phyloP scores from a whole-genome alignment of 1,140 invertebrate genomes.

The Triops longicaudatus region DNA sequence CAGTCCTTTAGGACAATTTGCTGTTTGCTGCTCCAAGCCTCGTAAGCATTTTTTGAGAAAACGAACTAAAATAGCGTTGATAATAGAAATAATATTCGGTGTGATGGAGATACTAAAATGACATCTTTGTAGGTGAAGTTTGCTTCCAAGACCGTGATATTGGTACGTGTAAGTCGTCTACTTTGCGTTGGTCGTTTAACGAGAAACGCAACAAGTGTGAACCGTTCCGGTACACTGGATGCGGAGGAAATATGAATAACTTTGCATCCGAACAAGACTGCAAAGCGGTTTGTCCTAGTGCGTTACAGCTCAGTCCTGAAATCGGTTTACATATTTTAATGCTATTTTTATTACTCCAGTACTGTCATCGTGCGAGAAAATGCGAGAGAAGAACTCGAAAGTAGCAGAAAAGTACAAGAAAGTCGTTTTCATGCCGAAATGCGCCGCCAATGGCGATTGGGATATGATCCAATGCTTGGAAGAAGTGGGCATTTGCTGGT shows the following conservation, averaged over 20 bases:
- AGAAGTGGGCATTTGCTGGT: conserved; percentile 73
- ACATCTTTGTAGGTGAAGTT: conserved; percentile 53
- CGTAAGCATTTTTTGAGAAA: conserved; percentile 46
- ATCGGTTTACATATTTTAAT: not conserved
- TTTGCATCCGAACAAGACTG: conserved; percentile 77
- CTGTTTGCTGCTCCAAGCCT: conserved; percentile 75
- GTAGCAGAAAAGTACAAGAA: conserved; percentile 56
- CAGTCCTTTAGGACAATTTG: conserved; percentile 65
- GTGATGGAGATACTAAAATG: not conserved
- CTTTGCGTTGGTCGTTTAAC: conserved; percentile 63
- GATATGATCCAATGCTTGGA: conserved; percentile 69
- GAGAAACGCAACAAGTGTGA: conserved; percentile 64
- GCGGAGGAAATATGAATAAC: conserved; percentile 77
- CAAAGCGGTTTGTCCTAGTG: conserved; percentile 65
- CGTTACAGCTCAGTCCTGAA: conserved; percentile 15
- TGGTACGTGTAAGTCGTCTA: conserved; percentile 42
- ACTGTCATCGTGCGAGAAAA: conserved; percentile 65
- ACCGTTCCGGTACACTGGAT: conserved; percentile 57
- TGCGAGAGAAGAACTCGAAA: conserved; percentile 64
- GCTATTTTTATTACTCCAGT: conserved; percentile 39
- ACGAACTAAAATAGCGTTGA: too few species aligned
- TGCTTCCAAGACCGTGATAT: conserved; percentile 65
- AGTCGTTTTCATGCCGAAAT: conserved; percentile 58
- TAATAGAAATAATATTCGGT: not conserved
- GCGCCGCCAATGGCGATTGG: conserved; percentile 62